phyloP scores from a whole-genome alignment of 1,140 invertebrate species.

The Anagrus nilaparvatae region DNA sequence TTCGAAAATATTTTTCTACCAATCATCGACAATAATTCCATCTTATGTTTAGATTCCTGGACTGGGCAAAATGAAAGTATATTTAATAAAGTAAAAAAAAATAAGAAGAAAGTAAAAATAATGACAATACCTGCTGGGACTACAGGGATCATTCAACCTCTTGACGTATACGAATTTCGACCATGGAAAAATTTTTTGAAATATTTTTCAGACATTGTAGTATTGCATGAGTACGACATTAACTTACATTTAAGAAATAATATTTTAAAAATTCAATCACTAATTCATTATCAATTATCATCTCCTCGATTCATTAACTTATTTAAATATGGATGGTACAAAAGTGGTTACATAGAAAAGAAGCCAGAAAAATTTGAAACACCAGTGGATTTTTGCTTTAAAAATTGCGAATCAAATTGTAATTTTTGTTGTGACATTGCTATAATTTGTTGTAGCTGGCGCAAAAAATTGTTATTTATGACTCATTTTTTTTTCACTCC shows the following conservation, averaged over 20 bases:
- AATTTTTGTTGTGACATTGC: too few species aligned
- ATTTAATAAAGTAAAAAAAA: not conserved
- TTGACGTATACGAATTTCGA: conserved; percentile 13
- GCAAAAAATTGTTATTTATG: too few species aligned
- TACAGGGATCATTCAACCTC: conserved; percentile 10
- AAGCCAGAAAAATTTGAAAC: conserved; percentile 3
- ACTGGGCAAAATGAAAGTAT: not conserved
- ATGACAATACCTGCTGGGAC: conserved; percentile 9
- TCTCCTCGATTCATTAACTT: conserved; percentile 8
- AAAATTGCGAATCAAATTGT: too few species aligned
- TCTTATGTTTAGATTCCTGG: conserved; percentile 1
- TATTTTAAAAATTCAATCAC: conserved; percentile 16
- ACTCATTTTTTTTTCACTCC: too few species aligned
- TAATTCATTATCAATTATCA: conserved; percentile 16
- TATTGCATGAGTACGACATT: conserved; percentile 9
- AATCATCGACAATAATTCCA: too few species aligned
- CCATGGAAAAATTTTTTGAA: conserved; percentile 13
- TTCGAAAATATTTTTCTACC: too few species aligned
- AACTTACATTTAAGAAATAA: too few species aligned
- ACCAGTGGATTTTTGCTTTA: conserved; percentile 12
- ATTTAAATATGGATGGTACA: conserved; percentile 11
- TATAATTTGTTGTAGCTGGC: too few species aligned
- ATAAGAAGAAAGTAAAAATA: not conserved
- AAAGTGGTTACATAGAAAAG: conserved; percentile 8
- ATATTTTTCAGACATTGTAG: conserved; percentile 13